Evolutionary conservation across 2,113 vertebrate genomes (phyloP), one percentile per base, ranked within the genome.

Genomic region (Amblyopsis rosae): DNA sequence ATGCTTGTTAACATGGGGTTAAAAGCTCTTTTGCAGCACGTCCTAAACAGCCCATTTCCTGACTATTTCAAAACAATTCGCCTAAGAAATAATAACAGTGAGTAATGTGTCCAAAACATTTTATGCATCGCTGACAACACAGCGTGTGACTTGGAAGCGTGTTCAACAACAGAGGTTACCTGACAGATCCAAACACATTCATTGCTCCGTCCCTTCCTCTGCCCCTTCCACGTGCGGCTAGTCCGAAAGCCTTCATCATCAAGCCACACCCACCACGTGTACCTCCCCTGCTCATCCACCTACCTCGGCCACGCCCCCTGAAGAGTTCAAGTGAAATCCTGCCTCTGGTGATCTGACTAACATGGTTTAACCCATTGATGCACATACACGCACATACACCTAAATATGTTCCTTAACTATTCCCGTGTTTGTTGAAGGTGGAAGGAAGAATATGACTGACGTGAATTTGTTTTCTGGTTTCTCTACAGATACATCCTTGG

Each of bases 131-230:
- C 35, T 15, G 32, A 59, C 33, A 13, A 35, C 32, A 35, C 9
- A 46, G 3, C 41, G 12, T 11, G 41, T 60, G 33, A 41, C 8
- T 11, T 6, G 26, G 26, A 26, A 1, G 12, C 41, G 58, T 48
- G 45, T 51, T 12, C 9, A 35, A 7, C 51, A 13, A 12, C 35
- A 32, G 53, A 41, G 6, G 5, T 17, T 77, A 93, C 93, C 93
- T 93, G 80, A 90, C 89, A 54, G 89, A 90, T 60, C 83, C 79
- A 62, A 92, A 82, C 79, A 91, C 92, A 71, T 93, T 94, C 69
- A 87, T 77, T 54, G 72, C 70, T 55, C 80, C 84, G 46, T 89
- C 83, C 55, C 72, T 88, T 41, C 76, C 80, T 76, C 84, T 76
- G 47, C 87, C 89, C 66, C 91, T 90, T 70, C 84, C 83, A 33